Base-by-base conservation (phyloP, 2,113 vertebrate species). In the Channa argus region DNA sequence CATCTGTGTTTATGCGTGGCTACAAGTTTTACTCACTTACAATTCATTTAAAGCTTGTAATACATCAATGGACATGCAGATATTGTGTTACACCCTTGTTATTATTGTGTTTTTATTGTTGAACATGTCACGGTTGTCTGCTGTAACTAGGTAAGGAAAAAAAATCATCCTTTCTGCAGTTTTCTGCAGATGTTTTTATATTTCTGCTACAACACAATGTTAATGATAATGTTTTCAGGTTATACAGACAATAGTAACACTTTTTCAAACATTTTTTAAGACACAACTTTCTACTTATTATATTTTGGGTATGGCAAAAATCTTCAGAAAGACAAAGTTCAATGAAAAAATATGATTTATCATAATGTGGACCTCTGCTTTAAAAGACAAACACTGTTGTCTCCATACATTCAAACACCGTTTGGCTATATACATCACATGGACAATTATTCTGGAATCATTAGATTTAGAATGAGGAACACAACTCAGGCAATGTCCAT, bases 41-140 rank as follows among this genome's bases (percentile, higher is more conserved):
- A 24, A 1, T 72, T 36, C 68, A 60, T 65, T 9, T 72, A 71
- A 60, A 10, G 59, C 6, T 44, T 6, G 7, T 5, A 10, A 10
- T 11, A 38, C 51, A 38, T 39, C 24, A 24, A 24, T 24, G 24
- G 46, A n/a, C 71, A 59, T 46, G 41, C 34, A 47, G 34, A 38
- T 8, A 15, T 15, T 33, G 10, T 49, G 24, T 24, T 24, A 24
- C 1, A 24, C 24, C 24, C 1, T 24, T 24, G 24, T 24, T 24
- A 24, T 24, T 24, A 24, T 24, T 24, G 1, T 1, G 24, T 24
- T 24, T 24, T 24, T 24, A 24, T 24, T 24, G 24, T 24, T 24
- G 24, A 24, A 24, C 24, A 24, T 24, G 24, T 24, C 24, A 24
- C 24, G 24, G 24, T 24, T 24, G 24, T 24, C 24, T 24, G 24